These are phyloP conservation scores for Nyctereutes procyonoides DNA, from an alignment of 2,113 vertebrate species.

Conservation along the genomic window DNA sequence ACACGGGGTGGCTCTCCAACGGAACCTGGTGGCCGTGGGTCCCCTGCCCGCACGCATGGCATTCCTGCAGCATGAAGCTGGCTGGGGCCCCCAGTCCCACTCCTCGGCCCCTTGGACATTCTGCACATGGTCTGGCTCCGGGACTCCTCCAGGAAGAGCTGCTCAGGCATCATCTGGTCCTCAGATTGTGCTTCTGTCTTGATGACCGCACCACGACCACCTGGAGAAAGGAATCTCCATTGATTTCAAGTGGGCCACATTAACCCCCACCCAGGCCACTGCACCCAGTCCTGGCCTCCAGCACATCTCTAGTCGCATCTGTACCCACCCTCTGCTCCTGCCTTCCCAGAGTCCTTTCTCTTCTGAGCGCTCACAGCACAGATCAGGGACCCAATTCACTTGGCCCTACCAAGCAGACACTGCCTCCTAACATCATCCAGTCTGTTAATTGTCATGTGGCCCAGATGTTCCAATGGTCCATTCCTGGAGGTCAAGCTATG, in stretches of 20 bases:
- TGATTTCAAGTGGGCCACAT: neutral
- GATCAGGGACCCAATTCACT: neutral
- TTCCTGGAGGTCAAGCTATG: neutral
- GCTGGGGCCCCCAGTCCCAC: neutral
- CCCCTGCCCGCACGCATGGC: neutral
- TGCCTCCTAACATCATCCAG: neutral
- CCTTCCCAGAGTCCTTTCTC: neutral
- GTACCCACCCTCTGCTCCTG: neutral
- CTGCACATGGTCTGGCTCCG: neutral
- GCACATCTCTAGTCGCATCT: neutral
- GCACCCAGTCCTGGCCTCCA: neutral
- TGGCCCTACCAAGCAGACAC: neutral
- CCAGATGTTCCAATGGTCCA: neutral
- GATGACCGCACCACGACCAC: slow-evolving; percentile 31
- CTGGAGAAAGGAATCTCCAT: slow-evolving; percentile 17
- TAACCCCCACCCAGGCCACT: fast-evolving
- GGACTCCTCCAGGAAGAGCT: neutral
- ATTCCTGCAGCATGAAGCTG: neutral
- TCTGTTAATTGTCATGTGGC: neutral
- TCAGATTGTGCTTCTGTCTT: slow-evolving; percentile 65
- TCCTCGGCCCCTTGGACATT: neutral
- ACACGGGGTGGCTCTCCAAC: neutral
- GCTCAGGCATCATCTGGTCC: neutral
- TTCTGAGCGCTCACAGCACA: neutral
- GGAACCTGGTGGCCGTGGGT: neutral